phyloP scores from a whole-genome alignment of 2,888 invertebrate genomes.

The Chrysina gloriosa region DNA sequence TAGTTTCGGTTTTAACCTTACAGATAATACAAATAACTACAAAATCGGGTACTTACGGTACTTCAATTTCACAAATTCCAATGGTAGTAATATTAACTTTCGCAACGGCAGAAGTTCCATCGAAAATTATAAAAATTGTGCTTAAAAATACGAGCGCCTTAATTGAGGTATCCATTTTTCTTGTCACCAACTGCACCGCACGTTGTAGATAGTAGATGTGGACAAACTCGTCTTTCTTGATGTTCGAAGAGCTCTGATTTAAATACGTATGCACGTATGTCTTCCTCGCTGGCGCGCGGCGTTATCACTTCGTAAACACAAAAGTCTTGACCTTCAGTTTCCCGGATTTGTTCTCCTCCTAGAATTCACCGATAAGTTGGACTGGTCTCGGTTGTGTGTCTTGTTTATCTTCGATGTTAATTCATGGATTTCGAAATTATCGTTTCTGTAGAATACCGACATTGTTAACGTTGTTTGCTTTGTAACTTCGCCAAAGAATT shows the following conservation, averaged over 20 bases:
- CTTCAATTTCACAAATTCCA: constrained; percentile 73
- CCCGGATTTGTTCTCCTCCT: too few species aligned
- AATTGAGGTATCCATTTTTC: neutral
- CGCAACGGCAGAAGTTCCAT: neutral
- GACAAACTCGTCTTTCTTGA: neutral
- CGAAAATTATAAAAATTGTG: neutral
- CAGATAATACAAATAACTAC: neutral
- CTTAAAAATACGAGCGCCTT: neutral
- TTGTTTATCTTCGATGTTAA: too few species aligned
- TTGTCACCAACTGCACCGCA: neutral
- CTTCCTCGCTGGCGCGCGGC: too few species aligned
- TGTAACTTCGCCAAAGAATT: too few species aligned
- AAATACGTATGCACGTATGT: neutral
- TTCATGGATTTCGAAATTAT: too few species aligned
- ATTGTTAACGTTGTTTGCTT: too few species aligned
- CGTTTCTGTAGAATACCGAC: too few species aligned
- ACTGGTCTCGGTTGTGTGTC: too few species aligned
- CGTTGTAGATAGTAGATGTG: neutral
- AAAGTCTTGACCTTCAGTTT: neutral
- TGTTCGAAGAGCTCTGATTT: neutral
- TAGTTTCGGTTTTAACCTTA: too few species aligned
- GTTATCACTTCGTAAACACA: neutral
- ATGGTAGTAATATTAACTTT: neutral
- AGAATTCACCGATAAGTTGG: too few species aligned
- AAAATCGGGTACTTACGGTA: constrained; percentile 70